Evolutionary conservation across 1,140 invertebrate species (phyloP), one percentile per base, ranked within the genome.

Genomic region (Notospermus geniculatus): DNA sequence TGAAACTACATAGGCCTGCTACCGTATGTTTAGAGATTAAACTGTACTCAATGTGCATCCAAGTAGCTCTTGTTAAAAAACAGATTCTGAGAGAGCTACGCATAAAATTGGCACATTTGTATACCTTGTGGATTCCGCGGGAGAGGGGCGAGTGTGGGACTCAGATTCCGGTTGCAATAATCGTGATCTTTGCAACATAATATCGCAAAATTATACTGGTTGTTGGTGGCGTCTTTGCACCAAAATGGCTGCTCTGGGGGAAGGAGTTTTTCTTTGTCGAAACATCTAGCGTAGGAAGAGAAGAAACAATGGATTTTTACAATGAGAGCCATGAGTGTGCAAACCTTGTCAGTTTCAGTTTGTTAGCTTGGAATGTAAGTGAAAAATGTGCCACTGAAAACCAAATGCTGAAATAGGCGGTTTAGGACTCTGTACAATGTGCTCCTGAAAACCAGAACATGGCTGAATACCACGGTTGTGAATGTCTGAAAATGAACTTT

Each of bases 161-260:
- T 81, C 73, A 86, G 70, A 76, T 85, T 75, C 62, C 76, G 74
- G 83, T 89, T 90, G 82, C 88, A 90, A 77, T 84, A 85, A 77
- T 90, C 87, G 75, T 77, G 80, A 74, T 85, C 77, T 76, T 85
- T 84, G 83, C 88, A 89, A 84, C 88, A 89, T 27, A 46, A 22
- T 11, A 61, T 54, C 11, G 60, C 62, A 39, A 55, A 52, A 60
- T 62, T 68, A 28, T 56, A 32, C 19, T 23, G 22, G 66, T 76
- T 74, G 68, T 75, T 80, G 65, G 76, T 71, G 57, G 67, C 63
- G 57, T 71, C 79, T 36, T 71, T 76, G 75, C 83, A 85, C 80
- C 79, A 84, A 65, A 82, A 65, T 52, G 83, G 80, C 67, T 78
- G 80, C 50, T 81, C 79, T 36, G 79, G 74, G 25, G 84, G 84